phyloP scores from a whole-genome alignment of 2,888 invertebrate genomes.

The Pherbina coryleti region DNA sequence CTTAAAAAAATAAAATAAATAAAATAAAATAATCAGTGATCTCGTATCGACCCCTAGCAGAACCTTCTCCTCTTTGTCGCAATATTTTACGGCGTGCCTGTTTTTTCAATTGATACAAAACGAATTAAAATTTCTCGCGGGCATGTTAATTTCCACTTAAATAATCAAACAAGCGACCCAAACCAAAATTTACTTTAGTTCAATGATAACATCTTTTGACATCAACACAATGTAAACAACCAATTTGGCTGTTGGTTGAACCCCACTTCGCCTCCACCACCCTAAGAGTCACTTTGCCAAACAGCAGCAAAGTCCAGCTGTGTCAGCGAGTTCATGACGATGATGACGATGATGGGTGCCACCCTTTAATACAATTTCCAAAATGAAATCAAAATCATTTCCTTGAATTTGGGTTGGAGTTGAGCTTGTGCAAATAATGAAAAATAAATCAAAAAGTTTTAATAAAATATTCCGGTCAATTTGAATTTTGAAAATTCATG shows the following conservation, averaged over 20 bases:
- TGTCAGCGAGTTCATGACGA: no score
- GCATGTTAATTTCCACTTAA: constrained; percentile 52
- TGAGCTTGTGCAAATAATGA: constrained; percentile 29
- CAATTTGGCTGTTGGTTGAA: neutral
- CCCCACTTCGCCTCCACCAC: neutral
- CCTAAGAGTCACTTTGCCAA: neutral
- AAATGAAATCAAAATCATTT: constrained; percentile 50
- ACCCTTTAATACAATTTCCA: constrained; percentile 8
- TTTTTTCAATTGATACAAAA: constrained; percentile 28
- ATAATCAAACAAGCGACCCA: constrained; percentile 50
- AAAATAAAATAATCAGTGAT: no score
- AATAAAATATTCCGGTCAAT: constrained; percentile 60
- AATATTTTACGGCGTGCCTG: neutral
- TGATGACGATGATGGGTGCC: no score
- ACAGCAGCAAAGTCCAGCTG: neutral
- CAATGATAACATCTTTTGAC: constrained; percentile 50
- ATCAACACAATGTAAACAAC: constrained; percentile 37
- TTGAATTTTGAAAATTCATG: constrained; percentile 51
- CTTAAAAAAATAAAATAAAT: no score
- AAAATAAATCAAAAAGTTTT: constrained; percentile 44
- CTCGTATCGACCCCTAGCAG: no score
- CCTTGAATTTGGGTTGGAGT: constrained; percentile 41
- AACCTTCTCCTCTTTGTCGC: no score
- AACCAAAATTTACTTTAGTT: constrained; percentile 35
- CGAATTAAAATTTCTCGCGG: constrained; percentile 40